These are phyloP conservation scores for Cephus sareptanus DNA, from an alignment of 2,888 invertebrate genomes.

Conservation along the genomic window DNA sequence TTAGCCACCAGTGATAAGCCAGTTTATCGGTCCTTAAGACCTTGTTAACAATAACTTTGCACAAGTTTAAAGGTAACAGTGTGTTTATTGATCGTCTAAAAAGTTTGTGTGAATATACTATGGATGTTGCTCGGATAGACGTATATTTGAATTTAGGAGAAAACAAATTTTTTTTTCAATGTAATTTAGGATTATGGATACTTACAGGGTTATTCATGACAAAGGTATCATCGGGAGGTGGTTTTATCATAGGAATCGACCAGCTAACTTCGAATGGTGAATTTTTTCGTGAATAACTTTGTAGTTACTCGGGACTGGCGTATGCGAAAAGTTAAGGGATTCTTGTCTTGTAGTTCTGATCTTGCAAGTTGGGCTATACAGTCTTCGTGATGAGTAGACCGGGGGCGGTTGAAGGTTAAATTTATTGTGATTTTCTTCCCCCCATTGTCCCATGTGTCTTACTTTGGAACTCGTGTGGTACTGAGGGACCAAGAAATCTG, in stretches of 20 bases:
- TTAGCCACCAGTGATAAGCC: background rate
- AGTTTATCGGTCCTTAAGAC: background rate
- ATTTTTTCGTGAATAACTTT: too few species aligned
- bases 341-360: too few species aligned
- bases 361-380: too few species aligned
- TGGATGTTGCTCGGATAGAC: background rate
- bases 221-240: too few species aligned
- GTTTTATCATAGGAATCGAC: too few species aligned
- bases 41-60: background rate
- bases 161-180: background rate
- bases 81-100: background rate
- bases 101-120: background rate
- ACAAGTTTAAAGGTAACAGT: background rate
- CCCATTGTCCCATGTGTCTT: conserved; percentile 36
- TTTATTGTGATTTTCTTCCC: conserved; percentile 5
- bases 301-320: too few species aligned
- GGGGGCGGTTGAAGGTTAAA: too few species aligned
- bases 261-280: too few species aligned
- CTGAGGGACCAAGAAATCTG: conserved; percentile 1
- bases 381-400: too few species aligned
- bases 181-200: too few species aligned
- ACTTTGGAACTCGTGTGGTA: conserved; percentile 18
- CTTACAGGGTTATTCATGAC: too few species aligned
- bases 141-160: background rate
- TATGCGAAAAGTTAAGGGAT: too few species aligned